Percentiles rank a stretch among this genome's conserved stretches.
phyloP scores from a whole-genome alignment of 2,797 vertebrate species.

The Gallinago solitaria region DNA sequence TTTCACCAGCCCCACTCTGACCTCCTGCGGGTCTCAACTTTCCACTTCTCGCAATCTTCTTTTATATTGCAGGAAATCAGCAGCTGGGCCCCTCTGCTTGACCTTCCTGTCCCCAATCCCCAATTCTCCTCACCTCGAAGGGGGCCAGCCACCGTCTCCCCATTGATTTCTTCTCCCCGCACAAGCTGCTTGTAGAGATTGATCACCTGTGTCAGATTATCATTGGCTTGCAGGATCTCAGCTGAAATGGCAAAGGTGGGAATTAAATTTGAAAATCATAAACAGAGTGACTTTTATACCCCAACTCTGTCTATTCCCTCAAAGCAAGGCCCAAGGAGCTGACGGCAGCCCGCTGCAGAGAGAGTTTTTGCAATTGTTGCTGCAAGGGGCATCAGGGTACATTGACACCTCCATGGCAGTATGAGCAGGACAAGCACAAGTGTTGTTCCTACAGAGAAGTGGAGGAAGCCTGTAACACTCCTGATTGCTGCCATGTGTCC shows the following conservation, averaged over 20 bases:
- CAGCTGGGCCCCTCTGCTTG: not conserved
- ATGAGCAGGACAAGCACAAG: not conserved
- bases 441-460: not conserved
- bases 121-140: constrained; percentile 79
- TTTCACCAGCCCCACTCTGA: not conserved
- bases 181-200: constrained; percentile 93
- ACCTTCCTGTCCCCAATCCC: not conserved
- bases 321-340: not conserved
- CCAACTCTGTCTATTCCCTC: not conserved
- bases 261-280: not conserved
- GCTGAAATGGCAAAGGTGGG: constrained; percentile 74
- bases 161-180: constrained; percentile 90
- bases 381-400: not conserved
- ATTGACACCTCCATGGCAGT: not conserved
- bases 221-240: constrained; percentile 96
- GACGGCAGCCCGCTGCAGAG: not conserved
- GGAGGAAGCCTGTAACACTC: not conserved
- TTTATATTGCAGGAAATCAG: not conserved
- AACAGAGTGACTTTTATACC: not conserved
- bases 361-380: accelerated
- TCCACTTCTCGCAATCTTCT: not conserved
- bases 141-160: constrained; percentile 72
- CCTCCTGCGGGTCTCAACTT: not conserved
- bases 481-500: not conserved
- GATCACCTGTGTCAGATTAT: constrained; percentile 96